Evolutionary conservation across 2,888 invertebrate species (phyloP), one percentile per base, ranked within the genome.

Genomic region (Cataglyphis cursor): DNA sequence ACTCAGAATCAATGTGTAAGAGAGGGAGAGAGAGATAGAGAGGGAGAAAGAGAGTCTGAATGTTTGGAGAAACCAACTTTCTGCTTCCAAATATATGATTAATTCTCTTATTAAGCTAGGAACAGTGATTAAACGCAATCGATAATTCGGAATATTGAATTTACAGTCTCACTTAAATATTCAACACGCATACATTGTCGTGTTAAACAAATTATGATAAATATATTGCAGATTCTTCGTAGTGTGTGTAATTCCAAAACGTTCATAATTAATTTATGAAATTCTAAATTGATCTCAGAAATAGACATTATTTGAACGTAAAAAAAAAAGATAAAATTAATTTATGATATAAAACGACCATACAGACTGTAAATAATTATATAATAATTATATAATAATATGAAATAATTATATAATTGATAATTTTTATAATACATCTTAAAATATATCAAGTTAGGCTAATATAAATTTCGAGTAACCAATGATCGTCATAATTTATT

Each of bases 401-500:
- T 31, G 1, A 44, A 61, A 24, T 12, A 74, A 61, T 3, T 59
- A 8, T n/a, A 21, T 62, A 21, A 61, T 61, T 28, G 12, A 24
- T 59, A 24, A 28, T 59, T 59, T 28, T 51, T 51, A n/a, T 51
- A n/a, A 18, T 0, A n/a, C 8, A 51, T 3, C 15, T 51, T 51
- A 35, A 21, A 73, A 24, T 21, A 9, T 62, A 21, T 74, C 28
- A n/a, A 31, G 15, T 59, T 72, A 28, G 62, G 38, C 10, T 21
- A 57, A 6, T 0, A 18, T 28, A 75, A 65, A 74, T 41, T 73
- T 66, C 28, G 28, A 28, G 35, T 48, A 41, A 38, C 12, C 18
- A 44, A 61, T 57, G 48, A 80, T 70, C 31, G 12, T 31, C 12
- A 44, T 68, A 70, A 78, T 78, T 59, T 59, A 78, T 24, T 65